Base-by-base conservation (phyloP, 37 sponge, comb jelly and placozoan species). In the Petrosia ficiformis region DNA sequence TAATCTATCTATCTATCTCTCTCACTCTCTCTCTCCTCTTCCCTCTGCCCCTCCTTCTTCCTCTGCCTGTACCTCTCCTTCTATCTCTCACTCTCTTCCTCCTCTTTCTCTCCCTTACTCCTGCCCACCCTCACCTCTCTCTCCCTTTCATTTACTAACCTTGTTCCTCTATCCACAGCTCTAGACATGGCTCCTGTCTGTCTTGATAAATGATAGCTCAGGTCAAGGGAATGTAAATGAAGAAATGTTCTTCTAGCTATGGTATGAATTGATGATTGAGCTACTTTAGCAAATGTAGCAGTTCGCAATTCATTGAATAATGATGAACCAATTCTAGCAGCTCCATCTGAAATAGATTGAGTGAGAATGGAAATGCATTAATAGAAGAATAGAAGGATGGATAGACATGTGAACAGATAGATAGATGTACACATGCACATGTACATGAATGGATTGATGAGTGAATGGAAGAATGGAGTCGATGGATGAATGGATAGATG, bases 131-230 rank as follows among this genome's bases (percentile, higher is more conserved):
- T n/a, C n/a, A n/a, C n/a, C n/a, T n/a, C 22, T 43, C n/a, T n/a
- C n/a, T n/a, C n/a, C n/a, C n/a, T n/a, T n/a, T n/a, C n/a, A n/a
- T n/a, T 22, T 29, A 22, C 44, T n/a, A 54, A 89, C 91, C 98
- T 79, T 4, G 98, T 97, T 31, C 98, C 98, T 63, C 98, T 77
- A 81, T 97, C 98, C 44, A 97, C 77, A 11, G 96, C 98, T 58
- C 93, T 68, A 5, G 95, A 97, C 72, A 97, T 82, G 57, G 90
- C 95, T 14, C 98, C 98, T 26, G 98, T 97, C 42, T 97, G 86
- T 37, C 93, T 39, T n/a, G 87, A 80, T 70, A 95, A 83, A 72
- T 97, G 98, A 63, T 82, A 97, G 72, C 59, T 83, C 52, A 94
- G 91, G 73, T 97, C 98, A 33, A 97, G 91, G 29, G 84, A 82